phyloP scores from a whole-genome alignment of 2,888 invertebrate genomes.

The Eutolmus rufibarbis region DNA sequence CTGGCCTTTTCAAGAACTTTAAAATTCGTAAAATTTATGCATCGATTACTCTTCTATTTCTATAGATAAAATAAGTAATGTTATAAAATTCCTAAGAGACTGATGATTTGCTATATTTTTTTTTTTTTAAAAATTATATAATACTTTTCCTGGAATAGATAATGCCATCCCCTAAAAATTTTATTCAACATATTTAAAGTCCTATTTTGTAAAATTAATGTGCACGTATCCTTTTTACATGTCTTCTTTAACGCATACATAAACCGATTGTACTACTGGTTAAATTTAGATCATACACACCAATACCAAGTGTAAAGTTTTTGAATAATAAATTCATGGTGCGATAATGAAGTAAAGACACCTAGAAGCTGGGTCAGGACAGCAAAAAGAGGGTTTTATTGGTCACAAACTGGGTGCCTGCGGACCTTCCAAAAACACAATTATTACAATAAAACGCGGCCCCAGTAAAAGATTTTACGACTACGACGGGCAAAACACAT shows the following conservation, averaged over 20 bases:
- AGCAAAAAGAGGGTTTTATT: neutral
- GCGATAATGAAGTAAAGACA: neutral
- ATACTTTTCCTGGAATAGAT: no score
- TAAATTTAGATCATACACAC: neutral
- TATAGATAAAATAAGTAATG: no score
- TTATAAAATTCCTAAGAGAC: no score
- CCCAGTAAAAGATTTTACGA: neutral
- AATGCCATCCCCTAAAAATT: neutral
- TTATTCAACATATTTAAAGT: neutral
- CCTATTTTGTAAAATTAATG: neutral
- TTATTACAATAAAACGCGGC: neutral
- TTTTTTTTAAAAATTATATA: no score
- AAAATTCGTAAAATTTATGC: no score
- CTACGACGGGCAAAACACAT: conserved; percentile 1
- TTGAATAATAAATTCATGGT: neutral
- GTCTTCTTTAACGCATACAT: neutral
- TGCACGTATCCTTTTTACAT: neutral
- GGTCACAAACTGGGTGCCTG: neutral
- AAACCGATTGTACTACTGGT: neutral
- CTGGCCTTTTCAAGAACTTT: no score
- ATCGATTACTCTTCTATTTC: no score
- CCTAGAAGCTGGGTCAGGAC: neutral
- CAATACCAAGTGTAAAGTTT: neutral
- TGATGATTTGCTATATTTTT: no score
- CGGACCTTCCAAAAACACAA: neutral